Percentiles rank a stretch among this genome's conserved stretches.
These are phyloP conservation scores for Zonitis immaculata DNA, from an alignment of 2,888 invertebrate species.

Conservation along the genomic window DNA sequence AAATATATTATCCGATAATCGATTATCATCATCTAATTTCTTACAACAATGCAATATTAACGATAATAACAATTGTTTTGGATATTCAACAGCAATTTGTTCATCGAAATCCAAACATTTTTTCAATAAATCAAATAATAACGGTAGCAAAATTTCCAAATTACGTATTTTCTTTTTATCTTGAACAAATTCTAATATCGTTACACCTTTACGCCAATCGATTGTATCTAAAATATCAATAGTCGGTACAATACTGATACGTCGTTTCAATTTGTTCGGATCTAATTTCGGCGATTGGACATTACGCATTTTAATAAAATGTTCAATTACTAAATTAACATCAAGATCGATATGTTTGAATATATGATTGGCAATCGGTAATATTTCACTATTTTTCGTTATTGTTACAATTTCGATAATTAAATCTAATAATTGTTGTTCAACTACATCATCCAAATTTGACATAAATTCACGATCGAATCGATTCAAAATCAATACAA, in stretches of 20 bases:
- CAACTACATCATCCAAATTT: conserved; percentile 50
- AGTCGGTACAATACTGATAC: conserved; percentile 50
- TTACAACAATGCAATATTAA: conserved; percentile 68
- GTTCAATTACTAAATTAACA: conserved; percentile 56
- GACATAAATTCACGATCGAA: conserved; percentile 55
- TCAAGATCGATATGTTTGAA: conserved; percentile 65
- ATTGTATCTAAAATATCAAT: conserved; percentile 60
- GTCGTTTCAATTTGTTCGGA: conserved; percentile 47
- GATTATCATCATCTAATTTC: conserved; percentile 50
- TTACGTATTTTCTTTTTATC: conserved; percentile 74
- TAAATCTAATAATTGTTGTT: conserved; percentile 50
- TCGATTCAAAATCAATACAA: conserved; percentile 54
- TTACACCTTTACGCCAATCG: conserved; percentile 75
- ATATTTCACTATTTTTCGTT: conserved; percentile 57
- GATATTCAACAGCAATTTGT: conserved; percentile 78
- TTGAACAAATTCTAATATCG: conserved; percentile 78
- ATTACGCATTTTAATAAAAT: conserved; percentile 59
- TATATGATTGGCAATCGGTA: conserved; percentile 57
- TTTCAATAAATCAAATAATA: conserved; percentile 73
- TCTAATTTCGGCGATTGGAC: conserved; percentile 47
- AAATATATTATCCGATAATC: conserved; percentile 50
- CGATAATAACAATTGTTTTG: conserved; percentile 80
- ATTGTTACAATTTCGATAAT: conserved; percentile 56
- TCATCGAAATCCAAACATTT: conserved; percentile 77
- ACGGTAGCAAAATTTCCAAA: conserved; percentile 62